Evolutionary conservation across 92 coral and sea anemone genomes (phyloP).

Genomic region (Porites rus): DNA sequence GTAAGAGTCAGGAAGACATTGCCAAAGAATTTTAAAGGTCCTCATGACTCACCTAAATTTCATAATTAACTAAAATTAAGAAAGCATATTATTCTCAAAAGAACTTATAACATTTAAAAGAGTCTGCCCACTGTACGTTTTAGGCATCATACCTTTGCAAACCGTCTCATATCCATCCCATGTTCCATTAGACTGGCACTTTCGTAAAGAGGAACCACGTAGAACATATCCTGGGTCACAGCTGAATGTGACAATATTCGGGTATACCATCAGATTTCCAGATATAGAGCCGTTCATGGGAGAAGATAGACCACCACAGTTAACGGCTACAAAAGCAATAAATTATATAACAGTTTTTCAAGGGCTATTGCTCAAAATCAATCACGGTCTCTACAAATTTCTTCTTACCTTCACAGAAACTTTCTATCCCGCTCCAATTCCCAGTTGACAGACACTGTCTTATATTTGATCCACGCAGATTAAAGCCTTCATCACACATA

Average conservation of each 20-base stretch:
- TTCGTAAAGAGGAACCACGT: slow-evolving; percentile 55
- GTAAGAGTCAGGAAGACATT: too few species aligned
- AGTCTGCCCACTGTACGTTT: too few species aligned
- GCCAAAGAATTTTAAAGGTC: too few species aligned
- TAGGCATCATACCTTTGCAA: slow-evolving; percentile 48
- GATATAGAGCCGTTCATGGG: slow-evolving; percentile 67
- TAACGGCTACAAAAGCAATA: slow-evolving; percentile 47
- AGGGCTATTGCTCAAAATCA: too few species aligned
- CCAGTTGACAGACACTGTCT: slow-evolving; percentile 38
- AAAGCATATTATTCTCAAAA: too few species aligned
- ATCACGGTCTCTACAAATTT: too few species aligned
- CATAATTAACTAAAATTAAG: too few species aligned
- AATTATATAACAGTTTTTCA: too few species aligned
- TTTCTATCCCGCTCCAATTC: slow-evolving; percentile 45
- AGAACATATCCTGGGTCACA: slow-evolving; percentile 70
- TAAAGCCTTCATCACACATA: slow-evolving; percentile 38
- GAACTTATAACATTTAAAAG: too few species aligned
- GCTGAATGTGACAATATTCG: slow-evolving; percentile 50
- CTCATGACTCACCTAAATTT: too few species aligned
- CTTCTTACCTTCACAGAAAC: slow-evolving; percentile 23
- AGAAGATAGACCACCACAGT: slow-evolving; percentile 61
- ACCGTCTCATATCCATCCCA: slow-evolving; percentile 68
- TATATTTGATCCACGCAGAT: slow-evolving; percentile 36
- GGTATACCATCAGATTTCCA: slow-evolving; percentile 59
- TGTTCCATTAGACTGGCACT: slow-evolving; percentile 61